phyloP scores from a whole-genome alignment of 2,113 vertebrate species.

The Rutilus rutilus region DNA sequence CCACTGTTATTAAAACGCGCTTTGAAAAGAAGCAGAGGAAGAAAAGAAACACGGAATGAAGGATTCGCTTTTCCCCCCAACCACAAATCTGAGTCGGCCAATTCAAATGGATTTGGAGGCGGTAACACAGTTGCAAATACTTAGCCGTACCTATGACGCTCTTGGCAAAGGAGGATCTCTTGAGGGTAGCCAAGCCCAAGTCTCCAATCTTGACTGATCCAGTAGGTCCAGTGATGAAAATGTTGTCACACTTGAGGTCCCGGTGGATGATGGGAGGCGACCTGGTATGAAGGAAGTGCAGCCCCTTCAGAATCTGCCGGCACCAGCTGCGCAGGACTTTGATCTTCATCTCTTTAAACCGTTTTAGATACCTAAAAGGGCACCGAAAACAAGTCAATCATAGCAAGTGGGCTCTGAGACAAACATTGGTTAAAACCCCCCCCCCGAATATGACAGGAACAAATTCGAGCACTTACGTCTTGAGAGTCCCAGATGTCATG shows the following conservation, averaged over 20 bases:
- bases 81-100: conserved; percentile 38
- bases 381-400: neutral
- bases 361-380: conserved; percentile 88
- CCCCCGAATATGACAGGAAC: neutral
- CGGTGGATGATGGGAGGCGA: conserved; percentile 97
- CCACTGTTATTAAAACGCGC: conserved; percentile 62
- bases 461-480: conserved; percentile 86
- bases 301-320: conserved; percentile 95
- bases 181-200: conserved; percentile 93
- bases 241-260: conserved; percentile 98
- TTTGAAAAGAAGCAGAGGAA: conserved; percentile 58
- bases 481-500: conserved; percentile 97
- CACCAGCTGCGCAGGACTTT: conserved; percentile 98
- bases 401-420: neutral
- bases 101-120: neutral
- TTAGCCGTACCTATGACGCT: conserved; percentile 95
- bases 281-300: conserved; percentile 96
- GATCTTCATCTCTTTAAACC: conserved; percentile 99
- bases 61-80: conserved; percentile 41
- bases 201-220: conserved; percentile 99
- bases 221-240: conserved; percentile 98
- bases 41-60: conserved; percentile 55
- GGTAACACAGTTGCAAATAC: conserved; percentile 31
- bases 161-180: conserved; percentile 97
- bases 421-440: too few relatives aligned